Evolutionary conservation across 1,140 invertebrate genomes (phyloP).

Genomic region (Lasioglossum baleicum): DNA sequence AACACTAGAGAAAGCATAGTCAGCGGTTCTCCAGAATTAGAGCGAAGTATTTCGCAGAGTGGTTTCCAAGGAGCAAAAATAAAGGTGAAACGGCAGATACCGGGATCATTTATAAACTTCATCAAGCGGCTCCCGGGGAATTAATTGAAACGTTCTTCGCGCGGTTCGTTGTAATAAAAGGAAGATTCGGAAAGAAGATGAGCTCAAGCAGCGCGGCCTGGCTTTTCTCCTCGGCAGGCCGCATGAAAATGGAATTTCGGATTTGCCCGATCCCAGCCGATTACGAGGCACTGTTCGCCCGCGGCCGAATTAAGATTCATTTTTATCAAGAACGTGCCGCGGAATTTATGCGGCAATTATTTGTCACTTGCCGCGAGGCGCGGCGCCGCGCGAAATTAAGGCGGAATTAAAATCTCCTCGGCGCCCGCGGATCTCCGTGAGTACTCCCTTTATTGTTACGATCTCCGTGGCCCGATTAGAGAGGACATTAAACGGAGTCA

Average conservation of each 20-base stretch:
- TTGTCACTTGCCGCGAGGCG: slow-evolving; percentile 14
- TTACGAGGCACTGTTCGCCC: background rate
- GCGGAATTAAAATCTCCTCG: slow-evolving; percentile 31
- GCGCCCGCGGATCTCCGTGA: background rate
- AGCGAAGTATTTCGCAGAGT: too few species aligned
- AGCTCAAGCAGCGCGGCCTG: background rate
- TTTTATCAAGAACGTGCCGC: slow-evolving; percentile 21
- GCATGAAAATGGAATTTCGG: slow-evolving; percentile 21
- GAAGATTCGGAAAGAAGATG: background rate
- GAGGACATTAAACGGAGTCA: background rate
- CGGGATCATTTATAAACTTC: background rate
- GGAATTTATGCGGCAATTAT: slow-evolving; percentile 45
- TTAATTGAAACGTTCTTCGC: background rate
- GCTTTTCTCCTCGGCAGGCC: too few species aligned
- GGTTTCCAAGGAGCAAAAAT: background rate
- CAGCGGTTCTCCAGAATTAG: too few species aligned
- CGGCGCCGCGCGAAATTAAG: slow-evolving; percentile 1
- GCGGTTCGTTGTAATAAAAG: background rate
- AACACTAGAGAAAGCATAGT: too few species aligned
- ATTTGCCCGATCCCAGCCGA: slow-evolving; percentile 28
- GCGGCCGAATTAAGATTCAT: slow-evolving; percentile 33
- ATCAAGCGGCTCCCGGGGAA: background rate
- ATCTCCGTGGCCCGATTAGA: slow-evolving; percentile 11
- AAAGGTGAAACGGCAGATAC: background rate
- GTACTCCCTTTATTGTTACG: slow-evolving; percentile 7